Conservation (phyloP, 2,888 invertebrate species). For the Ryuthela nishihirai region DNA sequence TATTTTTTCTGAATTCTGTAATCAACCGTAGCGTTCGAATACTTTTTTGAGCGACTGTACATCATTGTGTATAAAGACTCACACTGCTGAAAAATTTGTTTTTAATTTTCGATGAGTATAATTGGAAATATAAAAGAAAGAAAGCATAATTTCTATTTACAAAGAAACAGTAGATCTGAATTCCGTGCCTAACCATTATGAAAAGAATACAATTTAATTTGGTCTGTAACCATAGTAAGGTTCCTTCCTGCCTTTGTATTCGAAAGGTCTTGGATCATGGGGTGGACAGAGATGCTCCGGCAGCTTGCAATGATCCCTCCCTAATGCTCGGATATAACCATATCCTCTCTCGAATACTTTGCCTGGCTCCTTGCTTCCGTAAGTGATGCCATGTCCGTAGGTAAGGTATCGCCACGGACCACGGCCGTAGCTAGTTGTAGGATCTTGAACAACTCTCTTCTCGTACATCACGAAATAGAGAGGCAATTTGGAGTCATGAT, state of each 20-base stretch:
- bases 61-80: too few relatives aligned
- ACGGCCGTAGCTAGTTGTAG: constrained; percentile 18
- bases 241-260: constrained; percentile 29
- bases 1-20: too few relatives aligned
- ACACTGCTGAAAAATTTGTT: too few relatives aligned
- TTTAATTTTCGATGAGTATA: too few relatives aligned
- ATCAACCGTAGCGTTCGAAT: too few relatives aligned
- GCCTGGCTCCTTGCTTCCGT: constrained; percentile 32
- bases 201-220: too few relatives aligned
- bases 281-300: constrained; percentile 19
- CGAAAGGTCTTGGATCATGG: constrained; percentile 24
- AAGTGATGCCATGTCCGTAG: constrained; percentile 30
- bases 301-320: constrained; percentile 27
- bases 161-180: too few relatives aligned
- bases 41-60: too few relatives aligned
- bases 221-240: constrained; percentile 33
- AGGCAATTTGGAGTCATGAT: constrained; percentile 24
- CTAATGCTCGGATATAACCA: constrained; percentile 32
- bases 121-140: too few relatives aligned
- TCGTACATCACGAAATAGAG: constrained; percentile 32
- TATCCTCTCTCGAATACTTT: constrained; percentile 34
- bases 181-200: too few relatives aligned
- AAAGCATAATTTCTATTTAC: too few relatives aligned
- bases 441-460: constrained; percentile 21
- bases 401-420: constrained; percentile 35